A percentile compares a stretch with the other conserved stretches of the same genome.
Evolutionary conservation across 2,888 invertebrate genomes (phyloP).

Genomic region (Incurvaria masculella): DNA sequence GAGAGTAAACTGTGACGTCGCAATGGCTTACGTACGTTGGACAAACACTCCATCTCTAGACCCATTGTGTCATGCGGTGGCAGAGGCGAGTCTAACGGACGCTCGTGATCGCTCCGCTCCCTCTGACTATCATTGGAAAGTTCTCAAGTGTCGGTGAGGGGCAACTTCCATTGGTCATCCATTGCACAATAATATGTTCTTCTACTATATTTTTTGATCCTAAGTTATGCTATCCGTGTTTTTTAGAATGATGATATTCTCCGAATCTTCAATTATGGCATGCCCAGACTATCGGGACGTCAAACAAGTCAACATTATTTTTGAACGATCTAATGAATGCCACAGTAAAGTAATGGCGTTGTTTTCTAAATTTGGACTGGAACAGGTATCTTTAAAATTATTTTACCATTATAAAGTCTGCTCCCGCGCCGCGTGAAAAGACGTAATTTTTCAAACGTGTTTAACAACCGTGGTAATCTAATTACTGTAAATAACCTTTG

Average conservation of each 20-base stretch:
- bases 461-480: no score
- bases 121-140: slow-evolving; percentile 48
- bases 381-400: slow-evolving; percentile 34
- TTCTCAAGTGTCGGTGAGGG: slow-evolving; percentile 41
- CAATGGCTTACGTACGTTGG: not conserved
- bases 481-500: no score
- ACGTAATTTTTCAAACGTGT: no score
- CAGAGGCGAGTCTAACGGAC: slow-evolving; percentile 35
- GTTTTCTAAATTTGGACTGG: slow-evolving; percentile 36
- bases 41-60: slow-evolving; percentile 7
- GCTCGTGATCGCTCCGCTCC: slow-evolving; percentile 48
- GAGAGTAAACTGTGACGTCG: no score
- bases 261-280: slow-evolving; percentile 37
- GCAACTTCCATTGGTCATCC: not conserved
- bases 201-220: not conserved
- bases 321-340: slow-evolving; percentile 34
- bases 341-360: slow-evolving; percentile 36
- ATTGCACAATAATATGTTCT: not conserved
- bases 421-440: not conserved
- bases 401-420: not conserved
- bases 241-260: slow-evolving; percentile 45
- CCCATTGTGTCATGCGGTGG: slow-evolving; percentile 33
- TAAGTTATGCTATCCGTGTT: slow-evolving; percentile 3
- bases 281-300: slow-evolving; percentile 39
- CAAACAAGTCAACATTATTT: slow-evolving; percentile 38